These are phyloP conservation scores for Oxycera nigricornis DNA, from an alignment of 2,888 invertebrate species.

Conservation along the genomic window DNA sequence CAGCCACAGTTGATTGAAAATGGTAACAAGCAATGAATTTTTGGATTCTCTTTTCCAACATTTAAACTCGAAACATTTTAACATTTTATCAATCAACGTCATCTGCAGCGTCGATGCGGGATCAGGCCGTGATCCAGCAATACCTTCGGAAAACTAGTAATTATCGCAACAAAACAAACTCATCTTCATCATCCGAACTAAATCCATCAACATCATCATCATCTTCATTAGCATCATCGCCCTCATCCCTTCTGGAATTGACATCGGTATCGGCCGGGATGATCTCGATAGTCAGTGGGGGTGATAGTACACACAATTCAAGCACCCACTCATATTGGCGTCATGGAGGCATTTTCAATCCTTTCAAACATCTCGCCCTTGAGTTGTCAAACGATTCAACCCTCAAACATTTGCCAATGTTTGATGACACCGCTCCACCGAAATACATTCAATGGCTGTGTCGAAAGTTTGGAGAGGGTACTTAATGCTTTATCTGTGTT, in stretches of 20 bases:
- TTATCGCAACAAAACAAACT: neutral
- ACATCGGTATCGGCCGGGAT: slow-evolving; percentile 20
- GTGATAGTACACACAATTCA: slow-evolving; percentile 7
- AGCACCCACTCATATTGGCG: slow-evolving; percentile 40
- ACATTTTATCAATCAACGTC: slow-evolving; percentile 38
- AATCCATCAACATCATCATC: slow-evolving; percentile 1
- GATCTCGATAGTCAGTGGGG: neutral
- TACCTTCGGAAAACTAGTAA: neutral
- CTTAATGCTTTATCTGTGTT: slow-evolving; percentile 14
- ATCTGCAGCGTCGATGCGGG: slow-evolving; percentile 37
- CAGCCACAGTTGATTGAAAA: neutral
- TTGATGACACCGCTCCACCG: slow-evolving; percentile 46
- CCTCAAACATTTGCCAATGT: slow-evolving; percentile 6
- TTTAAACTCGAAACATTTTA: neutral
- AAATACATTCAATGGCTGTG: slow-evolving; percentile 48
- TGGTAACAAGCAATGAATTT: neutral
- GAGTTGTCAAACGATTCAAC: slow-evolving; percentile 33
- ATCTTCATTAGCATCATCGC: slow-evolving; percentile 33
- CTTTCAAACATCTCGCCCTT: slow-evolving; percentile 29
- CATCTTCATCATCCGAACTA: slow-evolving; percentile 27
- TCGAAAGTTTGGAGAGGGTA: slow-evolving; percentile 46
- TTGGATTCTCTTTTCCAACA: neutral
- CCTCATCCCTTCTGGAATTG: slow-evolving; percentile 3
- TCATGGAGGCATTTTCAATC: slow-evolving; percentile 14
- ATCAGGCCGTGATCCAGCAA: neutral